Evolutionary conservation across 2,113 vertebrate genomes (phyloP).

Genomic region (Chinchilla lanigera): DNA sequence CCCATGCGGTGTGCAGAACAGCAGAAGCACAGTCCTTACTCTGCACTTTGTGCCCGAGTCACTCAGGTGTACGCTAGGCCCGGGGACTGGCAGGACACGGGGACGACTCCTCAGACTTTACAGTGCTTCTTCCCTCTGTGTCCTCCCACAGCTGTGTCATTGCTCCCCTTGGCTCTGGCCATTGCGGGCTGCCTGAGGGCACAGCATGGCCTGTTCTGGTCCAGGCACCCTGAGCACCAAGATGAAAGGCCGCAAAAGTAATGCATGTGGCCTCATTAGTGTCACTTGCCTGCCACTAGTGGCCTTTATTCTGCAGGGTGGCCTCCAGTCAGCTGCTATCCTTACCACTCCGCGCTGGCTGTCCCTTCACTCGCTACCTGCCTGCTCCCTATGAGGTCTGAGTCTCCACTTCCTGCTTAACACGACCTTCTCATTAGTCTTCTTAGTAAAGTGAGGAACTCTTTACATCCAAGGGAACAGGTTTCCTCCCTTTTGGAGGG

Average conservation of each 20-base stretch:
- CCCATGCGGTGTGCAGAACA: conserved; percentile 8
- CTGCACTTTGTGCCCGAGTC: background rate
- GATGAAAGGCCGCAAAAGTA: background rate
- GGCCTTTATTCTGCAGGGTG: background rate
- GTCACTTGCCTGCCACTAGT: background rate
- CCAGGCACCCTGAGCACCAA: background rate
- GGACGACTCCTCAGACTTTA: background rate
- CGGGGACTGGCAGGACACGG: background rate
- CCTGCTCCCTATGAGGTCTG: background rate
- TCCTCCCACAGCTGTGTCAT: fast-evolving
- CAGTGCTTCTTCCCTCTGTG: too few species aligned
- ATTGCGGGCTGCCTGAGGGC: background rate
- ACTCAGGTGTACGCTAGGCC: background rate
- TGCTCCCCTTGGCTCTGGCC: background rate
- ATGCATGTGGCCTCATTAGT: background rate
- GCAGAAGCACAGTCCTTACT: fast-evolving
- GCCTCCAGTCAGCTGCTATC: background rate
- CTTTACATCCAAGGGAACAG: background rate
- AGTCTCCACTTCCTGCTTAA: background rate
- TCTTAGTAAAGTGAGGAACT: background rate
- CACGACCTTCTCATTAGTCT: background rate
- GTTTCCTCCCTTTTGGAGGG: background rate
- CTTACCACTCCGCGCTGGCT: background rate
- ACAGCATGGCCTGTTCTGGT: fast-evolving
- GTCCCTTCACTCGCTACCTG: background rate